Conservation (phyloP, 37 sponge, comb jelly and placozoan species). For the Ephydatia muelleri region DNA sequence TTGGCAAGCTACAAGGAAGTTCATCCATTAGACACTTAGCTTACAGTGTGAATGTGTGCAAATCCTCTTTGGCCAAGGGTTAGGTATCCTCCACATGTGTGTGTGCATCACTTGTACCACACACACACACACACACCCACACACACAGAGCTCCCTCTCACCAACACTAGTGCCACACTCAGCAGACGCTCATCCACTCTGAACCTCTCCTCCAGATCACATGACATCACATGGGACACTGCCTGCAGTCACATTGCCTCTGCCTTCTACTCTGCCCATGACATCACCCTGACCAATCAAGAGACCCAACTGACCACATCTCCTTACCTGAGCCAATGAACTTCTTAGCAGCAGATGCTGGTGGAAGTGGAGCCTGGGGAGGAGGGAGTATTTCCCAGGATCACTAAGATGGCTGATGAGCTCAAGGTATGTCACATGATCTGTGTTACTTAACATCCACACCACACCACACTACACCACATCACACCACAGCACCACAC, state of each 20-base stretch:
- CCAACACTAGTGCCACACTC: constrained; percentile 52
- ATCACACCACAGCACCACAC: too few relatives aligned
- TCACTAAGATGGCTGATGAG: constrained; percentile 20
- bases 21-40: too few relatives aligned
- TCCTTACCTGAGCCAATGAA: too few relatives aligned
- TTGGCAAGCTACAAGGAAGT: too few relatives aligned
- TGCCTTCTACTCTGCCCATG: constrained; percentile 50
- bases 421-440: constrained; percentile 15
- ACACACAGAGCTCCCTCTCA: constrained; percentile 24
- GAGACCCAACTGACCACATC: too few relatives aligned
- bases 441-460: neutral
- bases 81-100: neutral
- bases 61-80: neutral
- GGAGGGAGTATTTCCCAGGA: constrained; percentile 39
- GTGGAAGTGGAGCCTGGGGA: constrained; percentile 35
- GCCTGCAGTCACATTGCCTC: constrained; percentile 34
- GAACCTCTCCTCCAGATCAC: constrained; percentile 23
- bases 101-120: neutral
- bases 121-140: neutral
- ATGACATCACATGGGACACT: constrained; percentile 2
- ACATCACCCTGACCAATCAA: constrained; percentile 10
- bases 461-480: too few relatives aligned
- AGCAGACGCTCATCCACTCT: constrained; percentile 40
- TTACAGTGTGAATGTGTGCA: neutral
- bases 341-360: constrained; percentile 8